A percentile compares a stretch with the other conserved stretches of the same genome.
Conservation (phyloP, 2,888 invertebrate genomes). For the Spilosoma lubricipeda region DNA sequence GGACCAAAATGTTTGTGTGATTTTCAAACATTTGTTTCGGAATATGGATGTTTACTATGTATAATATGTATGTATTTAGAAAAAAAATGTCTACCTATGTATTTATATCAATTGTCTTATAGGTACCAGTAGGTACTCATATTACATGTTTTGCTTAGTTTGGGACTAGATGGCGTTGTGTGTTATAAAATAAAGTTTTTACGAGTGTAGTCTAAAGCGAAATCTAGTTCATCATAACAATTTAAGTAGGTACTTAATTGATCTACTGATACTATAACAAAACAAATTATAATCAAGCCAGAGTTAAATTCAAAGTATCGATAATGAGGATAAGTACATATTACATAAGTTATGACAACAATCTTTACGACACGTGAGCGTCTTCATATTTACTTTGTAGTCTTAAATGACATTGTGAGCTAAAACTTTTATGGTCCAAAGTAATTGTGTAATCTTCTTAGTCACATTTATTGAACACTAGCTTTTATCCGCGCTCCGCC, state of each 20-base stretch:
- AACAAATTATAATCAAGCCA: background rate
- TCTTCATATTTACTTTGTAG: background rate
- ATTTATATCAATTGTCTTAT: no score
- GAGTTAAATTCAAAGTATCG: background rate
- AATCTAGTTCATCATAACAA: background rate
- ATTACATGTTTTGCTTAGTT: no score
- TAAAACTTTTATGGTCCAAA: background rate
- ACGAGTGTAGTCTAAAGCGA: background rate
- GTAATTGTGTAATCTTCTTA: no score
- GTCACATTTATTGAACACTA: no score
- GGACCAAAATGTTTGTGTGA: no score
- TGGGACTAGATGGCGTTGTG: no score
- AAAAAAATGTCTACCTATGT: no score
- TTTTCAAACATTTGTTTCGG: no score
- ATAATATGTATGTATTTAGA: no score
- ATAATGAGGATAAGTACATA: background rate
- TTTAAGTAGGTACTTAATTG: background rate
- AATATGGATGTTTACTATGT: no score
- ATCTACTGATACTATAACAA: background rate
- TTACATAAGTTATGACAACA: background rate
- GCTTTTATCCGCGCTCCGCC: no score
- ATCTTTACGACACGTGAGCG: background rate
- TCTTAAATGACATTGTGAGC: background rate
- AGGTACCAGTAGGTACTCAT: no score
- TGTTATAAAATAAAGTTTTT: background rate